Percentiles rank a stretch among this genome's conserved stretches.
These are phyloP conservation scores for Volucella inflata DNA, from an alignment of 2,888 invertebrate genomes.

Conservation along the genomic window DNA sequence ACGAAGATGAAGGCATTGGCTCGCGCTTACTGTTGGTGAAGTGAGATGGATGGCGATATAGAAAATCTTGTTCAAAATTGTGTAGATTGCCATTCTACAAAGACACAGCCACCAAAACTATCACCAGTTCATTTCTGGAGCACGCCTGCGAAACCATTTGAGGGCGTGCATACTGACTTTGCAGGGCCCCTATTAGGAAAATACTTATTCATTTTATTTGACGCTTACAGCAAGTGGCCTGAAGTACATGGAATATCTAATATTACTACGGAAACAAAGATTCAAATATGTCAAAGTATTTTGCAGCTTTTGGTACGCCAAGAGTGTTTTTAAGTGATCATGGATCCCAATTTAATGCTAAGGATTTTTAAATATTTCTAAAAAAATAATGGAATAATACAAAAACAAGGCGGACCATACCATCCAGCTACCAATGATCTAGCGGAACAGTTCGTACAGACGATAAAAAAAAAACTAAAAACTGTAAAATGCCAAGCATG, in stretches of 20 bases:
- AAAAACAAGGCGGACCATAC: slow-evolving; percentile 6
- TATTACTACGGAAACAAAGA: no score
- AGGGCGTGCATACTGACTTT: no score
- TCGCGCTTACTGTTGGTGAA: no score
- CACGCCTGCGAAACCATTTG: slow-evolving; percentile 52
- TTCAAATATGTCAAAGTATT: no score
- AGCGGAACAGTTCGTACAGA: slow-evolving; percentile 10
- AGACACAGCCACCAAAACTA: no score
- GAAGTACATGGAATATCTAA: slow-evolving; percentile 75
- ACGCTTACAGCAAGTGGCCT: no score
- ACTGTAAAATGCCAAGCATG: neutral
- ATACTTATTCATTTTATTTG: no score
- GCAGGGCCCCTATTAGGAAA: no score
- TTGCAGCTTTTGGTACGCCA: no score
- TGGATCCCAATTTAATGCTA: slow-evolving; percentile 63
- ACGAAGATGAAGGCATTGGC: slow-evolving; percentile 30
- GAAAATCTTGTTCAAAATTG: slow-evolving; percentile 48
- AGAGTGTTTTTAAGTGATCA: slow-evolving; percentile 55
- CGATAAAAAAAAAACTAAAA: slow-evolving; percentile 27
- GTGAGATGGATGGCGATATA: no score
- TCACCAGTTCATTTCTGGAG: no score
- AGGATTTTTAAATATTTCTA: slow-evolving; percentile 58
- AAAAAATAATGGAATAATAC: slow-evolving; percentile 57
- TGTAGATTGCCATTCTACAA: no score
- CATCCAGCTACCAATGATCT: slow-evolving; percentile 3